Conservation (phyloP, 2,113 vertebrate species). For the Platycercus adscitus region DNA sequence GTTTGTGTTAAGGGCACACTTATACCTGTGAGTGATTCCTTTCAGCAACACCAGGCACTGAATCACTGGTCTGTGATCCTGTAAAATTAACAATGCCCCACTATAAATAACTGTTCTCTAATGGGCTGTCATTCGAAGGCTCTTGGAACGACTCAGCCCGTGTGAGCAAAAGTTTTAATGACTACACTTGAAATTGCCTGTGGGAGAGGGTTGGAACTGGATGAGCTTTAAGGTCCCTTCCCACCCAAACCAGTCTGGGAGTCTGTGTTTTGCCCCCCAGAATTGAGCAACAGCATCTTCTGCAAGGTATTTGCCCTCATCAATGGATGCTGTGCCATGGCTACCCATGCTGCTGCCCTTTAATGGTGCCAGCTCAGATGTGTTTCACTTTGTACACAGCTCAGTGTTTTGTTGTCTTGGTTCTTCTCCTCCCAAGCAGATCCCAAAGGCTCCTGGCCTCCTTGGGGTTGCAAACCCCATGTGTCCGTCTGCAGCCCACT, state of each 20-base stretch:
- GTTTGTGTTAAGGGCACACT: neutral
- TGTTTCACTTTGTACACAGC: neutral
- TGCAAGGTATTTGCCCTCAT: neutral
- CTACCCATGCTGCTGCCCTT: neutral
- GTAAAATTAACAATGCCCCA: constrained; percentile 68
- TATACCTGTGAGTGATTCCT: constrained; percentile 68
- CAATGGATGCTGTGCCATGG: fast-evolving
- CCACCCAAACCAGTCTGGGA: neutral
- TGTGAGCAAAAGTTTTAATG: constrained; percentile 72
- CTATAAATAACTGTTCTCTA: constrained; percentile 78
- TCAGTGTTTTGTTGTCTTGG: neutral
- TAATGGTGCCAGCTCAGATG: fast-evolving
- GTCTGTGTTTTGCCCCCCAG: neutral
- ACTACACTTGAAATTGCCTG: constrained; percentile 69
- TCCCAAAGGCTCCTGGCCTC: neutral
- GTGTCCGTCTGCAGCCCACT: neutral
- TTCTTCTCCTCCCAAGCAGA: neutral
- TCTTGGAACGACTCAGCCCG: constrained; percentile 69
- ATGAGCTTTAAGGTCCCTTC: neutral
- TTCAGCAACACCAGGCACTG: constrained; percentile 62
- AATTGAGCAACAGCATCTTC: fast-evolving
- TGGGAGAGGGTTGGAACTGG: neutral
- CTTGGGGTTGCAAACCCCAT: neutral
- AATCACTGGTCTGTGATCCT: constrained; percentile 74
- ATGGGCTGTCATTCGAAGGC: constrained; percentile 70